Conservation (phyloP, 2,113 vertebrate species). For the Neoarius graeffei region DNA sequence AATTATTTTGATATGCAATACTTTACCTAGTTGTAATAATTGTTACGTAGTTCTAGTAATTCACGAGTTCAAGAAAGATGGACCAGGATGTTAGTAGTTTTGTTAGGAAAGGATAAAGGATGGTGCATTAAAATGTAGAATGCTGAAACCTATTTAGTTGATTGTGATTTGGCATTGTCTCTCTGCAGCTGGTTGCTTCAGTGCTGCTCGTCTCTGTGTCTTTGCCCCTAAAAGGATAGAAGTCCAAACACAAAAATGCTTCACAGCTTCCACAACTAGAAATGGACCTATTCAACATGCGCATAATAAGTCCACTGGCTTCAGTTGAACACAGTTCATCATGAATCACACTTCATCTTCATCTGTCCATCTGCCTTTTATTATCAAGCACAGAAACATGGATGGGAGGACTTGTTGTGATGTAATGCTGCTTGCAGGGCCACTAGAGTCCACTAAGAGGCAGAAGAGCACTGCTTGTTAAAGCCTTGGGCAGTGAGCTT, state of each 20-base stretch:
- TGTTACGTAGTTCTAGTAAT: background rate
- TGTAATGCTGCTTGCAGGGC: conserved; percentile 14
- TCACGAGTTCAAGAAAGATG: background rate
- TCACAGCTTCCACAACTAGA: conserved; percentile 16
- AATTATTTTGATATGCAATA: background rate
- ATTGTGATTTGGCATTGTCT: conserved; percentile 29
- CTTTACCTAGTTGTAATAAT: background rate
- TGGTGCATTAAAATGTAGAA: conserved; percentile 1
- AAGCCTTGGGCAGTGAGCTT: background rate
- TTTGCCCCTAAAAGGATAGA: conserved; percentile 29
- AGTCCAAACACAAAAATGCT: background rate
- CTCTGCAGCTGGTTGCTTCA: conserved; percentile 13
- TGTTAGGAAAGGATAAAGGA: conserved; percentile 3
- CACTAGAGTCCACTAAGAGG: conserved; percentile 40
- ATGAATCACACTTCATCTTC: conserved; percentile 3
- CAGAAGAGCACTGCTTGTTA: conserved; percentile 26
- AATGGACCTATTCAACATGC: conserved; percentile 3
- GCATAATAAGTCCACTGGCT: conserved; percentile 25
- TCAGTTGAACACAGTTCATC: conserved; percentile 11
- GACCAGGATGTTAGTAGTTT: background rate
- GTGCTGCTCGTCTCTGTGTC: background rate
- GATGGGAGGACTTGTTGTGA: background rate
- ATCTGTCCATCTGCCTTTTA: background rate
- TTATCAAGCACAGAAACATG: background rate
- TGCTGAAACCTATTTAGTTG: background rate